These are phyloP conservation scores for Mandrillus leucophaeus DNA, from an alignment of 2,113 vertebrate genomes.

Conservation along the genomic window DNA sequence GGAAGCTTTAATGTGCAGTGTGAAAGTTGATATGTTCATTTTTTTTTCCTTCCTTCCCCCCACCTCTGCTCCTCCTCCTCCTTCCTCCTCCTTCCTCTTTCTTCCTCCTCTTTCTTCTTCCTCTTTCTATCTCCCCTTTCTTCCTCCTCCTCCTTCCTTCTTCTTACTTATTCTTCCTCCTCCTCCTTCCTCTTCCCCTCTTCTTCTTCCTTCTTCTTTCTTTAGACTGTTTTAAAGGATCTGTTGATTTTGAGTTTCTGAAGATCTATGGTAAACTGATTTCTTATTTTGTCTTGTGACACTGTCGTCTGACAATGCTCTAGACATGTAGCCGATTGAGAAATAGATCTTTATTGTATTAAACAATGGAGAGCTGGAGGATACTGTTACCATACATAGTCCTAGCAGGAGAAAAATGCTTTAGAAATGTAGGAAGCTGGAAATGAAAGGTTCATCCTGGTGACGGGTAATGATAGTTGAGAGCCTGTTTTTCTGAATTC, in stretches of 20 bases:
- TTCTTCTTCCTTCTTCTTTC: not conserved
- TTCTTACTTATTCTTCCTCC: not conserved
- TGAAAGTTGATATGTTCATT: not conserved
- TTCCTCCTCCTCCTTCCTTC: not conserved
- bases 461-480: not conserved
- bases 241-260: not conserved
- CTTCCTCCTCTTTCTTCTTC: not conserved
- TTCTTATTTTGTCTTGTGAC: not conserved
- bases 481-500: not conserved
- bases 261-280: not conserved
- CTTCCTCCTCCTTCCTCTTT: not conserved
- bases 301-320: not conserved
- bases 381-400: not conserved
- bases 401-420: not conserved
- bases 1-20: not conserved
- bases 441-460: not conserved
- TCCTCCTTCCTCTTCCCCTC: not conserved
- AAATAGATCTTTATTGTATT: not conserved
- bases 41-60: not conserved
- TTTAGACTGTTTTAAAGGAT: not conserved
- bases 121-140: rapidly evolving
- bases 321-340: not conserved
- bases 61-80: not conserved
- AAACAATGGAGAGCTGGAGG: not conserved
- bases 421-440: not conserved